Conservation (phyloP, 2,888 invertebrate genomes). For the Tetanocera ferruginea region DNA sequence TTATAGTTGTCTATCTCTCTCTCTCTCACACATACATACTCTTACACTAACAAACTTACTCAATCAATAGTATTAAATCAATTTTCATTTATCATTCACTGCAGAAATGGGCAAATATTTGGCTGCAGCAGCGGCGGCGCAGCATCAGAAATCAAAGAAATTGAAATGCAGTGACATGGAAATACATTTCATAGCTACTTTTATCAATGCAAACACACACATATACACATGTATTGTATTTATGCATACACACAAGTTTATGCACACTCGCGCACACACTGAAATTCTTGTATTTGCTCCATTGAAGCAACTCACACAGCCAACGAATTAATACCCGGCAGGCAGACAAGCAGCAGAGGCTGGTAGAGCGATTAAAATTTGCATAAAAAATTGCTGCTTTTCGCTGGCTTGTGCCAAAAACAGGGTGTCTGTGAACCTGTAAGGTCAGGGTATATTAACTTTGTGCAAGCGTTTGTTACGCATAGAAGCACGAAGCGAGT, state of each 20-base stretch:
- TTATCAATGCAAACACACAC: too few relatives aligned
- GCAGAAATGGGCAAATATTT: neutral
- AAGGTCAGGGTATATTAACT: too few relatives aligned
- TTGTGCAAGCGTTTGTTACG: too few relatives aligned
- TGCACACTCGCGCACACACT: neutral
- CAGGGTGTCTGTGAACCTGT: neutral
- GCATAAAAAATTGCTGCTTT: slow-evolving; percentile 54
- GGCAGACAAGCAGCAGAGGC: neutral
- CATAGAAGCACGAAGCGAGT: too few relatives aligned
- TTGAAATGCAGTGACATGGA: neutral
- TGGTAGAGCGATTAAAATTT: slow-evolving; percentile 50
- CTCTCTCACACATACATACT: neutral
- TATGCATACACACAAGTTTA: neutral
- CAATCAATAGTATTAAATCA: slow-evolving; percentile 14
- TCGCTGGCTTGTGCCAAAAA: neutral
- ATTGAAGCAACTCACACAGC: slow-evolving; percentile 1
- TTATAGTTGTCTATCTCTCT: too few relatives aligned
- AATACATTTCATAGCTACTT: neutral
- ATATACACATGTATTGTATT: neutral
- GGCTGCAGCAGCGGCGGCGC: neutral
- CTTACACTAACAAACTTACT: too few relatives aligned
- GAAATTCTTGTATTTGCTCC: slow-evolving; percentile 20
- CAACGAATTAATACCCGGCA: neutral
- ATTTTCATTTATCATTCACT: slow-evolving; percentile 7
- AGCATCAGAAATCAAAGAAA: slow-evolving; percentile 4